Percentiles rank a stretch among this genome's conserved stretches.
Conservation (phyloP, 2,797 vertebrate species). For the Poecilia gillii region DNA sequence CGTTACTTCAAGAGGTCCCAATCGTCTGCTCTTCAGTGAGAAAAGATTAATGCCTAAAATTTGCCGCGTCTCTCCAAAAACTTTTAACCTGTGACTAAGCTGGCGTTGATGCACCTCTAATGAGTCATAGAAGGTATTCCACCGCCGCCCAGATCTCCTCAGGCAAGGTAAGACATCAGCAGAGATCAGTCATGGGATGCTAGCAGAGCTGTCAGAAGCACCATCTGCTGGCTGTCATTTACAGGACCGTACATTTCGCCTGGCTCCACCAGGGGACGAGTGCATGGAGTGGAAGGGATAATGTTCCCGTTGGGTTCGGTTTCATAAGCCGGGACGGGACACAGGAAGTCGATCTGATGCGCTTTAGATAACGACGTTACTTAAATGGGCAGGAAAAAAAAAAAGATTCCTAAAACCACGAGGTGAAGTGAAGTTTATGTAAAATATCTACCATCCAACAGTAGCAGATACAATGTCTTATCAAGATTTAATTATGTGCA, state of each 20-base stretch:
- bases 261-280: conserved; percentile 44
- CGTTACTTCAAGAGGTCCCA: conserved; percentile 43
- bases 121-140: conserved; percentile 47
- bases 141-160: conserved; percentile 28
- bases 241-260: conserved; percentile 34
- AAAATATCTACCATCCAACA: not conserved
- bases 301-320: conserved; percentile 49
- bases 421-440: not conserved
- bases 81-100: conserved; percentile 68
- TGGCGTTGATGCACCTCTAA: conserved; percentile 52
- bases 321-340: conserved; percentile 50
- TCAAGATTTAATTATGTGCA: not conserved
- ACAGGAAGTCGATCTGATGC: conserved; percentile 26
- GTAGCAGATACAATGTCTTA: not conserved
- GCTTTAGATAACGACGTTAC: conserved; percentile 37
- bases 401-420: conserved; percentile 1
- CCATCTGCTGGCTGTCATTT: conserved; percentile 59
- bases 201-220: conserved; percentile 46
- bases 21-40: conserved; percentile 41
- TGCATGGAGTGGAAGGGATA: conserved; percentile 39
- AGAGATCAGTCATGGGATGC: conserved; percentile 45
- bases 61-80: conserved; percentile 32
- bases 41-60: conserved; percentile 60
- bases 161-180: conserved; percentile 24
- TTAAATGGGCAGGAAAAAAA: conserved; percentile 26